phyloP scores from a whole-genome alignment of 2,888 invertebrate species.

The Muschampia plurimacula region DNA sequence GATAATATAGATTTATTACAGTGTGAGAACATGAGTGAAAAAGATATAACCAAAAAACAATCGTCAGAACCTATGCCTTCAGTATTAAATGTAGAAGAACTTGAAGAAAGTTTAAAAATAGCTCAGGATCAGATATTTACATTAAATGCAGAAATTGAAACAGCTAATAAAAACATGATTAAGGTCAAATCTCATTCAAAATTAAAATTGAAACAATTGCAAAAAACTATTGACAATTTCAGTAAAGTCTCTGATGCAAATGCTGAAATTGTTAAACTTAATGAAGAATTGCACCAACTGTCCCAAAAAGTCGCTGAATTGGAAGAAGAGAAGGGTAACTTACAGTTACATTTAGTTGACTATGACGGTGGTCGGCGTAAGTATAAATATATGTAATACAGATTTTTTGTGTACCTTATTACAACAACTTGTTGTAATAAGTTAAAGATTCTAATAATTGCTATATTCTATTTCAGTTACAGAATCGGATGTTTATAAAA shows the following conservation, averaged over 20 bases:
- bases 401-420: not conserved
- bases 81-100: slow-evolving; percentile 48
- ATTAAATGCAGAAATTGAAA: slow-evolving; percentile 90
- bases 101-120: slow-evolving; percentile 75
- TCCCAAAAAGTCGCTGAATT: slow-evolving; percentile 92
- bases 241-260: slow-evolving; percentile 89
- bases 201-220: slow-evolving; percentile 90
- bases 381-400: slow-evolving; percentile 47
- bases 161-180: slow-evolving; percentile 91
- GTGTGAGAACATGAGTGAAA: slow-evolving; percentile 2
- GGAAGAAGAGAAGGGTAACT: slow-evolving; percentile 96
- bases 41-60: not conserved
- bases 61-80: slow-evolving; percentile 15
- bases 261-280: slow-evolving; percentile 88
- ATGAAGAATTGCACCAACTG: slow-evolving; percentile 86
- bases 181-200: slow-evolving; percentile 91
- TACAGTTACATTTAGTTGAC: slow-evolving; percentile 93
- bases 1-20: slow-evolving; percentile 48
- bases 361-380: slow-evolving; percentile 90
- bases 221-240: slow-evolving; percentile 89
- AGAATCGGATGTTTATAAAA: slow-evolving; percentile 81
- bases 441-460: not conserved
- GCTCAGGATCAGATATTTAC: slow-evolving; percentile 77
- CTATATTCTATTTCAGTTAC: slow-evolving; percentile 66
- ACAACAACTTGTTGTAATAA: not conserved